Conservation (phyloP, 1,140 invertebrate species). For the Pseudachorutes palmiensis region DNA sequence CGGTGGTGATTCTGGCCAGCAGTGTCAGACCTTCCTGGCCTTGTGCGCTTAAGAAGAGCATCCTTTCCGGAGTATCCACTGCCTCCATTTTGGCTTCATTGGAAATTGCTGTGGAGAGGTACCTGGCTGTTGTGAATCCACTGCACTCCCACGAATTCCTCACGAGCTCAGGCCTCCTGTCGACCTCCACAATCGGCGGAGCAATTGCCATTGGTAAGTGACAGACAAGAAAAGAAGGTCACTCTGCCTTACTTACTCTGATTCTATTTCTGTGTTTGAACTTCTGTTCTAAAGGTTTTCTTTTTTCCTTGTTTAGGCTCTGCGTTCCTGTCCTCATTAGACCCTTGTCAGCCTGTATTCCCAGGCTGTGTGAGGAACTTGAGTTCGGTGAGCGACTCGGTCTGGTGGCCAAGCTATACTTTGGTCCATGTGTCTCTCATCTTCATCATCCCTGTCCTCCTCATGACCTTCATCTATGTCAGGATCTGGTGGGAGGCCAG, state of each 20-base stretch:
- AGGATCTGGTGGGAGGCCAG: conserved; percentile 26
- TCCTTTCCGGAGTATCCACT: conserved; percentile 17
- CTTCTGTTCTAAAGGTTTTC: not conserved
- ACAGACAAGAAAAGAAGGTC: too few relatives aligned
- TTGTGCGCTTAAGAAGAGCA: conserved; percentile 14
- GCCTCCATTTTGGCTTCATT: conserved; percentile 21
- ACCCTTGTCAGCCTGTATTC: conserved; percentile 17
- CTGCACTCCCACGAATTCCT: conserved; percentile 33
- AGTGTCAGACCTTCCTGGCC: conserved; percentile 7
- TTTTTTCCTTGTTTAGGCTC: conserved; percentile 10
- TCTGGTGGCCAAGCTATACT: conserved; percentile 22
- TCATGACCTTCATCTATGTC: conserved; percentile 29
- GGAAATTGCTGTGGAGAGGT: conserved; percentile 28
- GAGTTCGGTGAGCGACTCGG: not conserved
- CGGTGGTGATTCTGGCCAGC: not conserved
- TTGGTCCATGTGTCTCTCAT: conserved; percentile 16
- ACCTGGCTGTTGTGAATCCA: conserved; percentile 25
- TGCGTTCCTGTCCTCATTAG: conserved; percentile 15
- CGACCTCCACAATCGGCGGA: not conserved
- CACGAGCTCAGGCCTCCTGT: conserved; percentile 7
- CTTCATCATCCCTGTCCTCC: conserved; percentile 24
- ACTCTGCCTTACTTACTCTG: too few relatives aligned
- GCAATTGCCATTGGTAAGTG: conserved; percentile 26
- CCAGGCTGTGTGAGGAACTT: conserved; percentile 1
- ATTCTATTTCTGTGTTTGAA: not conserved